Conservation (phyloP, 64 coral and sea anemone genomes). For the Exaiptasia diaphana region DNA sequence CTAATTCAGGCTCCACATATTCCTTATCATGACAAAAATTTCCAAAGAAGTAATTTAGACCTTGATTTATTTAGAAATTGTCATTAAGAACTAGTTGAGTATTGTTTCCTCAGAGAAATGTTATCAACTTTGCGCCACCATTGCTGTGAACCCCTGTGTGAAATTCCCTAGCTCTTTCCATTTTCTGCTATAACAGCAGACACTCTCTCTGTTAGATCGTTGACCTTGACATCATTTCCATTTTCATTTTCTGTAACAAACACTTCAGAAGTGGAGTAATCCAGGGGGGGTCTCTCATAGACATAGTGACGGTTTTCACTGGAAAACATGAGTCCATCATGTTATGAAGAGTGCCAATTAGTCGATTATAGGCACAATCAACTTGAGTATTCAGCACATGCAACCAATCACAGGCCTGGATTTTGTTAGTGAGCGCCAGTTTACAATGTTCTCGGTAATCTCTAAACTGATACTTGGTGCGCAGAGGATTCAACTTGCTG, state of each 20-base stretch:
- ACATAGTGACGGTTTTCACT: slow-evolving; percentile 41
- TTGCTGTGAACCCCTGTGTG: neutral
- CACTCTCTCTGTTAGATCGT: slow-evolving; percentile 5
- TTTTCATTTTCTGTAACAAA: slow-evolving; percentile 28
- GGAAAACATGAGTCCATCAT: slow-evolving; percentile 45
- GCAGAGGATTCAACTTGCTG: neutral
- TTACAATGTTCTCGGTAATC: slow-evolving; percentile 24
- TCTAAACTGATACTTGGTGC: neutral
- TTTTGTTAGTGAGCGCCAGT: neutral
- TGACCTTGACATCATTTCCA: neutral
- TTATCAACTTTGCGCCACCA: slow-evolving; percentile 32
- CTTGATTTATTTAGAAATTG: neutral
- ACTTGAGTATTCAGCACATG: slow-evolving; percentile 6
- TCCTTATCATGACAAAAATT: neutral
- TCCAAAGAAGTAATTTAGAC: neutral
- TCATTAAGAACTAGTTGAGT: neutral
- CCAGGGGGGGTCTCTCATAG: slow-evolving; percentile 53
- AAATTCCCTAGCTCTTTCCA: slow-evolving; percentile 9
- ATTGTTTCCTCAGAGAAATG: neutral
- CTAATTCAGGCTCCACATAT: neutral
- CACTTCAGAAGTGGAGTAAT: slow-evolving; percentile 55
- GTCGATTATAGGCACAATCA: slow-evolving; percentile 4
- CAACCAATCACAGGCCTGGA: slow-evolving; percentile 27
- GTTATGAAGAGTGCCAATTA: slow-evolving; percentile 26
- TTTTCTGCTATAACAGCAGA: slow-evolving; percentile 57